These are phyloP conservation scores for Borostomias antarcticus DNA, from an alignment of 2,797 vertebrate genomes.

Conservation along the genomic window DNA sequence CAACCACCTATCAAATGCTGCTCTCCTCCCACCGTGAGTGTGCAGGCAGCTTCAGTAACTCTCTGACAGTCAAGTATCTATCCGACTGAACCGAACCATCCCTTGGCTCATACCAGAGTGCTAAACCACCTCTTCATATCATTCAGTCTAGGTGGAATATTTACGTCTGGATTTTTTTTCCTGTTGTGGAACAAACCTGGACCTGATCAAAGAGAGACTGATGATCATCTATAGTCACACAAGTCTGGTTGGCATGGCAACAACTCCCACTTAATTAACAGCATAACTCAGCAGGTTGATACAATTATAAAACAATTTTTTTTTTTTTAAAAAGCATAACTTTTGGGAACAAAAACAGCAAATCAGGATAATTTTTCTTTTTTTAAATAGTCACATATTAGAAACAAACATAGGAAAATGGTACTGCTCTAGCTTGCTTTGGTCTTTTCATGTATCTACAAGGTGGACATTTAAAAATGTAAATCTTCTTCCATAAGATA, in stretches of 20 bases:
- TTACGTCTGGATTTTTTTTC: slow-evolving; percentile 25
- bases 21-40: not conserved
- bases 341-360: slow-evolving; percentile 32
- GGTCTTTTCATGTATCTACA: slow-evolving; percentile 74
- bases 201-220: slow-evolving; percentile 19
- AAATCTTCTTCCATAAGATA: slow-evolving; percentile 70
- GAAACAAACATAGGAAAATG: slow-evolving; percentile 23
- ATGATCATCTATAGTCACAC: slow-evolving; percentile 23
- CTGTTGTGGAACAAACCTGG: slow-evolving; percentile 24
- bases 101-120: slow-evolving; percentile 28
- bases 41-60: not conserved
- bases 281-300: slow-evolving; percentile 10
- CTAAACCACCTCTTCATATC: slow-evolving; percentile 27
- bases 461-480: slow-evolving; percentile 72
- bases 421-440: slow-evolving; percentile 72
- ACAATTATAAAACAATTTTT: slow-evolving; percentile 7
- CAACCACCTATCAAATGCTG: not conserved
- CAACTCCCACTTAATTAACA: slow-evolving; percentile 14
- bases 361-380: slow-evolving; percentile 29
- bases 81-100: slow-evolving; percentile 10
- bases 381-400: slow-evolving; percentile 32
- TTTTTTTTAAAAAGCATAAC: slow-evolving; percentile 18
- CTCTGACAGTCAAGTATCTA: slow-evolving; percentile 1
- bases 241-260: slow-evolving; percentile 18
- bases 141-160: slow-evolving; percentile 35